A percentile compares a stretch with the other conserved stretches of the same genome.
phyloP scores from a whole-genome alignment of 2,113 vertebrate species.

The Phrynocephalus versicolor region DNA sequence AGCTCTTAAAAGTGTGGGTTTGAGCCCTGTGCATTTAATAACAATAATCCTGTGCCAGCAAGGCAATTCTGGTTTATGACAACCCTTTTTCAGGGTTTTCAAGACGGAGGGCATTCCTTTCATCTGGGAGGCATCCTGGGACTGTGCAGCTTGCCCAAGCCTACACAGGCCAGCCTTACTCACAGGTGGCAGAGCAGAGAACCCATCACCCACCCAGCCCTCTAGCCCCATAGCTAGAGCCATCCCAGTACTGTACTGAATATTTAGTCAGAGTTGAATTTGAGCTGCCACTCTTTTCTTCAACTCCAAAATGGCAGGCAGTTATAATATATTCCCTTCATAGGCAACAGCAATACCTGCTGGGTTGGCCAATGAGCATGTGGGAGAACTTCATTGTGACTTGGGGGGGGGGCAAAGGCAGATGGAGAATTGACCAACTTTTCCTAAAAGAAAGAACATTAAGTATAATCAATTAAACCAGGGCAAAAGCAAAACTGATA shows the following conservation, averaged over 20 bases:
- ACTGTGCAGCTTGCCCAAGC: too few species aligned
- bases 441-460: background rate
- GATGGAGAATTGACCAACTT: background rate
- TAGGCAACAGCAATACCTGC: too few species aligned
- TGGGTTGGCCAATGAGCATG: background rate
- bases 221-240: too few species aligned
- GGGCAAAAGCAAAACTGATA: background rate
- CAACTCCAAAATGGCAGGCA: background rate
- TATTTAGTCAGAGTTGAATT: background rate
- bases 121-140: too few species aligned
- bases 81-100: too few species aligned
- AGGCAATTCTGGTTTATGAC: too few species aligned
- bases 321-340: background rate
- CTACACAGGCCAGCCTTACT: too few species aligned
- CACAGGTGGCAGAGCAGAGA: too few species aligned
- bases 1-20: background rate
- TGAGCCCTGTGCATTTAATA: background rate
- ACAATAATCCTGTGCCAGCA: too few species aligned
- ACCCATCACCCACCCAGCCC: too few species aligned
- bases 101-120: too few species aligned
- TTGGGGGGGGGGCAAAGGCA: background rate
- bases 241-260: too few species aligned
- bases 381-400: background rate
- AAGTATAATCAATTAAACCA: background rate
- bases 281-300: background rate